Base-by-base conservation (phyloP, 2,113 vertebrate species). In the Indicator indicator region DNA sequence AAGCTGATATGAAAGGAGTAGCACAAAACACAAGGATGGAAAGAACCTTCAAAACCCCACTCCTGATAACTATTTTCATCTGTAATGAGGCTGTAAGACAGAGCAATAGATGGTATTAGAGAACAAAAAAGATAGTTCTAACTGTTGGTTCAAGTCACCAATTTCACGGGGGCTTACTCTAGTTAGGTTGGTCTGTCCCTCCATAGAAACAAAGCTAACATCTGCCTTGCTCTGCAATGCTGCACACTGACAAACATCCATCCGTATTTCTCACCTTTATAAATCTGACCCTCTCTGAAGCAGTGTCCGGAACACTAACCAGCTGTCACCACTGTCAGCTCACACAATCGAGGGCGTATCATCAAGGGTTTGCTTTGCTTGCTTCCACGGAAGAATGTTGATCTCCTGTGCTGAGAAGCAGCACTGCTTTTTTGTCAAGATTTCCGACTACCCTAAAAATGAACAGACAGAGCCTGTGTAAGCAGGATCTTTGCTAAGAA, bases 341-440 rank as follows among this genome's bases (percentile, higher is more conserved):
- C 6, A 2, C 16, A 1, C 4, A 2, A 4, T 0, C 4, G 13
- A 36, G 58, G 30, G 1, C 16, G 12, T 5, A 6, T 5, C 24
- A 14, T 27, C 68, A 2, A 3, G 9, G 11, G 19, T 16, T 33
- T 38, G 48, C 26, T 59, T 7, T 23, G 46, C 76, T 27, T 52
- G 1, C 36, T 9, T 58, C 40, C 20, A 12, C 0, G 8, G 42
- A 17, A 46, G n/a, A 23, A 11, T 23, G 48, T 0, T 28, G 63
- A 15, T 42, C n/a, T 44, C 23, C 0, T 23, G 12, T 4, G 16
- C 1, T 15, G 32, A 76, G 48, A 64, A 65, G 72, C 12, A 1
- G 12, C 1, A 10, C 2, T 1, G 0, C 4, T 32, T 62, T 48
- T 30, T 8, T 79, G 9, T 48, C 46, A 28, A 30, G 19, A 30